These are phyloP conservation scores for Vulpes lagopus DNA, from an alignment of 2,113 vertebrate species.

Conservation along the genomic window DNA sequence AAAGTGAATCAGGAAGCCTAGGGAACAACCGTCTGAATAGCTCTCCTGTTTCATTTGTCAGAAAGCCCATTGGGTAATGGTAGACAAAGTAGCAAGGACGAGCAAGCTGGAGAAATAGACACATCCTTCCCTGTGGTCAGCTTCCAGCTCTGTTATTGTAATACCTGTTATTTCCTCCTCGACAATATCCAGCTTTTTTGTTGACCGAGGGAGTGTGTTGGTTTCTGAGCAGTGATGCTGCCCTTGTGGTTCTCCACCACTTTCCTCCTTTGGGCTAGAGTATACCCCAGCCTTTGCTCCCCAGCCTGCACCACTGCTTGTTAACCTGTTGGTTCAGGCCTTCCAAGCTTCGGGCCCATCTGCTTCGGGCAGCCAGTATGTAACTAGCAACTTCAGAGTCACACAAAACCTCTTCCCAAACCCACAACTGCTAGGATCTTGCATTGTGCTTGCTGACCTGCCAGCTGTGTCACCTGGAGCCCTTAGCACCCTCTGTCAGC, in stretches of 20 bases:
- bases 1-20: not conserved
- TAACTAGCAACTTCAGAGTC: not conserved
- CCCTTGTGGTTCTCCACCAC: not conserved
- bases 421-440: not conserved
- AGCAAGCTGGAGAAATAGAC: not conserved
- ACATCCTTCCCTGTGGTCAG: not conserved
- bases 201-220: not conserved
- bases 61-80: not conserved
- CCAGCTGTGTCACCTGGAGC: not conserved
- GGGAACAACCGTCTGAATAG: not conserved
- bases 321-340: not conserved
- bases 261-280: not conserved
- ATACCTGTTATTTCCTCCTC: not conserved
- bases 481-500: not conserved
- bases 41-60: not conserved
- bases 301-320: not conserved
- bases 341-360: not conserved
- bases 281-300: not conserved
- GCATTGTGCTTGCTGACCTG: not conserved
- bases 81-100: not conserved
- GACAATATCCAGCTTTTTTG: not conserved
- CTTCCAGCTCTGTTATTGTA: not conserved
- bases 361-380: not conserved
- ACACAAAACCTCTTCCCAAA: not conserved
- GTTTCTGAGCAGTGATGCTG: not conserved